These are phyloP conservation scores for Drosophila nasuta DNA, from an alignment of 1,140 invertebrate species.

Conservation along the genomic window DNA sequence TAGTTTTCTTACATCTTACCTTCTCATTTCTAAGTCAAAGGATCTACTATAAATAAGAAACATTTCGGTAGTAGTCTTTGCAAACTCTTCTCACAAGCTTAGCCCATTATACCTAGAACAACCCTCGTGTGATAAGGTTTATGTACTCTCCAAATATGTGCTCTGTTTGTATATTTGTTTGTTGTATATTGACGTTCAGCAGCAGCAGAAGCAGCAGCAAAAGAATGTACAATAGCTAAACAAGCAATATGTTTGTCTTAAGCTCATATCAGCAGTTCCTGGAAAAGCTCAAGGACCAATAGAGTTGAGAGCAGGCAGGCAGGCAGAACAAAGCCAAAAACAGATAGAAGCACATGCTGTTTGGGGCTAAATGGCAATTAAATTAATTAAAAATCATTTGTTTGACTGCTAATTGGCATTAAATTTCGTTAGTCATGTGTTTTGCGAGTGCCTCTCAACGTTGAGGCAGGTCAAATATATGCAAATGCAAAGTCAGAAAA, in stretches of 20 bases:
- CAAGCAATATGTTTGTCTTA: conserved; percentile 71
- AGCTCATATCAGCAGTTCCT: conserved; percentile 41
- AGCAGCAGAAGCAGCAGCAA: neutral
- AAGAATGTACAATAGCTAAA: conserved; percentile 50
- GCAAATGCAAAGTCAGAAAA: conserved; percentile 34
- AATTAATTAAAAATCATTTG: conserved; percentile 69
- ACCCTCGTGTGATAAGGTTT: neutral
- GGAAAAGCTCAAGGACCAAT: neutral
- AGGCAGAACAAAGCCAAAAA: conserved; percentile 13
- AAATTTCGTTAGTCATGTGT: conserved; percentile 48
- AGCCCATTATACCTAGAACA: neutral
- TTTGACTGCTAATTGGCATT: conserved; percentile 66
- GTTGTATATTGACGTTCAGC: conserved; percentile 15
- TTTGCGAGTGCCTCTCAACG: conserved; percentile 29
- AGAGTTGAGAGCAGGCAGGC: neutral
- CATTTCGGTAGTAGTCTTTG: too few relatives aligned
- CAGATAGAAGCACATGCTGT: neutral
- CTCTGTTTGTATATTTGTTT: conserved; percentile 20
- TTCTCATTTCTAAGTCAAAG: too few relatives aligned
- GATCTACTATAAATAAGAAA: too few relatives aligned
- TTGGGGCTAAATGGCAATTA: conserved; percentile 53
- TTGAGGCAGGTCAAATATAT: conserved; percentile 20
- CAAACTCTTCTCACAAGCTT: neutral
- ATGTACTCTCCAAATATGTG: conserved; percentile 1
- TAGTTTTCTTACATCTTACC: too few relatives aligned